These are phyloP conservation scores for Neelides sp. DNA, from an alignment of 1,140 invertebrate genomes.

Conservation along the genomic window DNA sequence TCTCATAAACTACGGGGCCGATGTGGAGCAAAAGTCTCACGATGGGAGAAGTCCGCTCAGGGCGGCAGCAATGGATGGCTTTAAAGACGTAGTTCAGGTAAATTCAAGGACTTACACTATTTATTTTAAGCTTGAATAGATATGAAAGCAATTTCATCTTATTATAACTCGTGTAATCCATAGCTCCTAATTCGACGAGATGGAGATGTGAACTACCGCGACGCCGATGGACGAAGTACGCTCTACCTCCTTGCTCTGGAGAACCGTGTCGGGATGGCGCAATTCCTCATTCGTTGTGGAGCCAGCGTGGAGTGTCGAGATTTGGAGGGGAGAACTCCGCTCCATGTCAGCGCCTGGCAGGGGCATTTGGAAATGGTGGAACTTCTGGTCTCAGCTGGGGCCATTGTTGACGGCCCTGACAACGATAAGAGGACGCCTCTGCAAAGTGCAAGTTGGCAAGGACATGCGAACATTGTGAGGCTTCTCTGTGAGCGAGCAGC, in stretches of 20 bases:
- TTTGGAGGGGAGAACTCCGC: constrained; percentile 56
- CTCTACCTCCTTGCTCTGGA: constrained; percentile 83
- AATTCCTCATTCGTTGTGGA: constrained; percentile 61
- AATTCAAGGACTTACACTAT: background rate
- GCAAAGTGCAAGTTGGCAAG: constrained; percentile 91
- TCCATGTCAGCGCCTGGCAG: constrained; percentile 71
- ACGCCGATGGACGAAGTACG: constrained; percentile 82
- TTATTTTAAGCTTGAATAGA: background rate
- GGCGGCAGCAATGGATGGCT: constrained; percentile 71
- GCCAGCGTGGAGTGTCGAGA: constrained; percentile 76
- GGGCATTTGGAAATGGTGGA: constrained; percentile 80
- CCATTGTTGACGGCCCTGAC: constrained; percentile 77
- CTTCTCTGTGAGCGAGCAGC: constrained; percentile 63
- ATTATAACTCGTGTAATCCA: constrained; percentile 1
- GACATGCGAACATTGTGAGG: constrained; percentile 68
- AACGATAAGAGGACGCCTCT: constrained; percentile 76
- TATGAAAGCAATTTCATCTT: background rate
- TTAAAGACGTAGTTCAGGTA: constrained; percentile 43
- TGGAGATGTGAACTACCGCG: constrained; percentile 77
- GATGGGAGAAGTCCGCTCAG: constrained; percentile 88
- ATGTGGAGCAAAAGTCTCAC: constrained; percentile 77
- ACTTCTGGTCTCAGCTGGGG: constrained; percentile 59
- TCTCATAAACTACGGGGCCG: constrained; percentile 60
- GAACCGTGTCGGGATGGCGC: constrained; percentile 71
- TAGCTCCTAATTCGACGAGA: constrained; percentile 52